Evolutionary conservation across 2,113 vertebrate genomes (phyloP).

Genomic region (Cyanoramphus novaezelandiae): DNA sequence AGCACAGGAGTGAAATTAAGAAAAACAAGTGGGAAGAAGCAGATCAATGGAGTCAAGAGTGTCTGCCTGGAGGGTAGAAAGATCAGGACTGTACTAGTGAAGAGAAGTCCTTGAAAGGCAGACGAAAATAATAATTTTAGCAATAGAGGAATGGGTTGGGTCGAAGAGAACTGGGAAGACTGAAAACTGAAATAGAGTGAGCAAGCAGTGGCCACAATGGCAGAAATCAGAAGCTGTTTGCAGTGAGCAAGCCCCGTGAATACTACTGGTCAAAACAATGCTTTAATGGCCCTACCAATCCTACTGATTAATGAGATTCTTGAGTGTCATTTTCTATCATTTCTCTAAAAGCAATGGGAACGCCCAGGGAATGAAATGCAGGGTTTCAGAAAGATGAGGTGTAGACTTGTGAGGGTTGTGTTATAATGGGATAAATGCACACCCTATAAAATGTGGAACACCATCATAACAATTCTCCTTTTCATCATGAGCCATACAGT

Average conservation of each 20-base stretch:
- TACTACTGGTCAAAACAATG: background rate
- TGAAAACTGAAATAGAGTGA: background rate
- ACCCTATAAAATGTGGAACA: background rate
- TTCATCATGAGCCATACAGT: background rate
- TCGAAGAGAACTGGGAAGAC: background rate
- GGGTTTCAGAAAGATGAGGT: background rate
- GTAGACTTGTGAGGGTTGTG: background rate
- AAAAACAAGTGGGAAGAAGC: background rate
- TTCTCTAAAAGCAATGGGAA: background rate
- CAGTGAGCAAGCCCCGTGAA: background rate
- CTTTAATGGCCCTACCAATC: background rate
- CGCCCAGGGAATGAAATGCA: background rate
- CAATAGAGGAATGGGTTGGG: background rate
- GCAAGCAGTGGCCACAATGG: background rate
- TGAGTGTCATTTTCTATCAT: background rate
- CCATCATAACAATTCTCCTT: background rate
- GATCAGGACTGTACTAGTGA: background rate
- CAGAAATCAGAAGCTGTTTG: background rate
- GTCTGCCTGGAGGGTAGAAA: background rate
- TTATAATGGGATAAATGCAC: background rate
- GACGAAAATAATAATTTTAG: background rate
- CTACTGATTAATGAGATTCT: background rate
- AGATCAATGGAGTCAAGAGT: background rate
- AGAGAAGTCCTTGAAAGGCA: background rate
- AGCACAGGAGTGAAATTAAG: background rate